Percentiles rank a stretch among this genome's conserved stretches.
Conservation (phyloP, 2,113 vertebrate species). For the Mesembrinibis cayennensis region DNA sequence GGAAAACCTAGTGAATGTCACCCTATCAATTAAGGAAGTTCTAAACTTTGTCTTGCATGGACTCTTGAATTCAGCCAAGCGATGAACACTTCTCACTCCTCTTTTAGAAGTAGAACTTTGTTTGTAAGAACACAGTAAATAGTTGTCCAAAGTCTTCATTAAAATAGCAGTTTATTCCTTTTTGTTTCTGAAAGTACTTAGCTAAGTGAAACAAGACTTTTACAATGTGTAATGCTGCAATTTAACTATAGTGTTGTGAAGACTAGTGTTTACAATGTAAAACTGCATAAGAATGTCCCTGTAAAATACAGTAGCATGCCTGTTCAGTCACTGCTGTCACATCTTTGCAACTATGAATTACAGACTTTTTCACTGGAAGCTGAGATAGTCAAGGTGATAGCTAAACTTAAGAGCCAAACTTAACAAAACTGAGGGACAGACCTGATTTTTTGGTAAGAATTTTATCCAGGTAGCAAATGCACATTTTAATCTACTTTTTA, state of each 20-base stretch:
- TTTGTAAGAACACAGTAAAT: background rate
- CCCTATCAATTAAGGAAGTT: background rate
- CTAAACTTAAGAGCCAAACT: background rate
- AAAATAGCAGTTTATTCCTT: background rate
- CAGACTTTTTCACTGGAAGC: background rate
- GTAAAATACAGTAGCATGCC: conserved; percentile 33
- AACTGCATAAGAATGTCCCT: background rate
- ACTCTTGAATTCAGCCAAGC: background rate
- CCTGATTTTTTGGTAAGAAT: background rate
- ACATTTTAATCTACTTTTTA: background rate
- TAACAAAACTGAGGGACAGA: background rate
- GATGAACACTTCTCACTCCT: background rate
- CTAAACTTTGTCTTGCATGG: background rate
- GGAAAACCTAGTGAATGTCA: background rate
- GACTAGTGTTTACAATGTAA: conserved; percentile 30
- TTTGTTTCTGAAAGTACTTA: conserved; percentile 27
- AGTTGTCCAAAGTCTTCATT: background rate
- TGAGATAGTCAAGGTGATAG: background rate
- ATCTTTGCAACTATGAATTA: background rate
- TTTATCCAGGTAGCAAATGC: background rate
- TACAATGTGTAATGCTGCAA: conserved; percentile 22
- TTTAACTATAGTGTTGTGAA: conserved; percentile 48
- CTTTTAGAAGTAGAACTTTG: background rate
- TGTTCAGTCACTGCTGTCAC: conserved; percentile 23
- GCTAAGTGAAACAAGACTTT: conserved; percentile 9